Conservation (phyloP, 2,113 vertebrate genomes). For the Chaetodon trifascialis region DNA sequence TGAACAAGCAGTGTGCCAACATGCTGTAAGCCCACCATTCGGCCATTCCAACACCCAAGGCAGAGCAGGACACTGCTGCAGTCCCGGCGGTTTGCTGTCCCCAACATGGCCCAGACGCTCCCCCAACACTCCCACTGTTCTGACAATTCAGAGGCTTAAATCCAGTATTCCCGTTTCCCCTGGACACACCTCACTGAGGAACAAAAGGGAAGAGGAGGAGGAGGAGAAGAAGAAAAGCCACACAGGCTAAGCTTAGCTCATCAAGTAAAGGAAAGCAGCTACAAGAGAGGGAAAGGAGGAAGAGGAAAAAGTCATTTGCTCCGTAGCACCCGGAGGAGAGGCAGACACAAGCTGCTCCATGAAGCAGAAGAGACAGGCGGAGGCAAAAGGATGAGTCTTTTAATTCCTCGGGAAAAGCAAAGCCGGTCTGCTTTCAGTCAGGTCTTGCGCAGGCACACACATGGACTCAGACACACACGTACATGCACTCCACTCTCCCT, state of each 20-base stretch:
- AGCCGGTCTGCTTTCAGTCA: constrained; percentile 37
- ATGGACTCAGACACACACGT: constrained; percentile 24
- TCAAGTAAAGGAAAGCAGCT: constrained; percentile 36
- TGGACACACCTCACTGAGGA: constrained; percentile 68
- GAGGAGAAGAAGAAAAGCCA: constrained; percentile 51
- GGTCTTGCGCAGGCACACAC: constrained; percentile 41
- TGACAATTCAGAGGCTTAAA: constrained; percentile 63
- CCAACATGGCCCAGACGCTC: constrained; percentile 80
- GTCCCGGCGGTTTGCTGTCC: constrained; percentile 79
- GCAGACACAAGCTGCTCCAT: constrained; percentile 44
- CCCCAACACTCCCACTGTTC: constrained; percentile 70
- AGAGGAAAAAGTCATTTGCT: constrained; percentile 38
- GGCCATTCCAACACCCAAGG: constrained; percentile 89
- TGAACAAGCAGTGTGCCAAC: constrained; percentile 69
- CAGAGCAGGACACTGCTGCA: constrained; percentile 86
- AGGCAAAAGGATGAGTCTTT: constrained; percentile 41
- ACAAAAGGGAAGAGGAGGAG: constrained; percentile 59
- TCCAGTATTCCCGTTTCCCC: constrained; percentile 59
- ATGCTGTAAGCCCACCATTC: constrained; percentile 88
- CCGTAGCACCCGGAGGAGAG: constrained; percentile 26
- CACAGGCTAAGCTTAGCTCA: constrained; percentile 46
- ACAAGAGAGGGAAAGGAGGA: constrained; percentile 16
- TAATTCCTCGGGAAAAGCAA: constrained; percentile 37
- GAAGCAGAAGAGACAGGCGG: constrained; percentile 42
- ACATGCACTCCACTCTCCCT: constrained; percentile 13